These are phyloP conservation scores for Gymnosoma rotundatum DNA, from an alignment of 2,888 invertebrate genomes.

Conservation along the genomic window DNA sequence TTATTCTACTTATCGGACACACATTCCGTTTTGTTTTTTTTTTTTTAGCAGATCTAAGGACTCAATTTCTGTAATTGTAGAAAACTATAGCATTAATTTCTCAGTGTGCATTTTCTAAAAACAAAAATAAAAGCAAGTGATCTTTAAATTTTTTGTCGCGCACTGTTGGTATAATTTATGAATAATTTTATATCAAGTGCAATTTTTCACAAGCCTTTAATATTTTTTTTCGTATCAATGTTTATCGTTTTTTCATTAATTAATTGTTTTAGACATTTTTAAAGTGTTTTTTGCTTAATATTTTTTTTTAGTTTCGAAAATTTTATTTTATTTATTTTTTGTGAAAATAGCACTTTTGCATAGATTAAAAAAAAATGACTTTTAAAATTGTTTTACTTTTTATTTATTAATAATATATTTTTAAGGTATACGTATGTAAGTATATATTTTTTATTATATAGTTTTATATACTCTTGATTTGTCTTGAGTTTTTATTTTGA, in stretches of 20 bases:
- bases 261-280: constrained; percentile 35
- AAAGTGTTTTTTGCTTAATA: constrained; percentile 31
- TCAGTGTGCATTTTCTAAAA: not conserved
- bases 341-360: constrained; percentile 68
- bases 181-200: constrained; percentile 54
- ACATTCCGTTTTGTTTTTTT: no score
- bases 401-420: constrained; percentile 37
- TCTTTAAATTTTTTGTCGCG: not conserved
- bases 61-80: no score
- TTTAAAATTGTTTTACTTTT: constrained; percentile 44
- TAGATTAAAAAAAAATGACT: constrained; percentile 20
- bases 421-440: constrained; percentile 30
- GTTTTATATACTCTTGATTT: constrained; percentile 58
- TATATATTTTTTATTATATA: constrained; percentile 16
- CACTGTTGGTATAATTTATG: not conserved
- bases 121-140: not conserved
- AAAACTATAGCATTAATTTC: no score
- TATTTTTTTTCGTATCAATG: constrained; percentile 65
- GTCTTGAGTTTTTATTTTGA: constrained; percentile 58
- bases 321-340: constrained; percentile 55
- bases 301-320: constrained; percentile 43
- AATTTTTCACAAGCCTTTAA: constrained; percentile 71
- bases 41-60: no score
- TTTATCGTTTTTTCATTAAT: constrained; percentile 9
- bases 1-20: no score